Base-by-base conservation (phyloP, 2,797 vertebrate genomes). In the Pagetopsis macropterus region DNA sequence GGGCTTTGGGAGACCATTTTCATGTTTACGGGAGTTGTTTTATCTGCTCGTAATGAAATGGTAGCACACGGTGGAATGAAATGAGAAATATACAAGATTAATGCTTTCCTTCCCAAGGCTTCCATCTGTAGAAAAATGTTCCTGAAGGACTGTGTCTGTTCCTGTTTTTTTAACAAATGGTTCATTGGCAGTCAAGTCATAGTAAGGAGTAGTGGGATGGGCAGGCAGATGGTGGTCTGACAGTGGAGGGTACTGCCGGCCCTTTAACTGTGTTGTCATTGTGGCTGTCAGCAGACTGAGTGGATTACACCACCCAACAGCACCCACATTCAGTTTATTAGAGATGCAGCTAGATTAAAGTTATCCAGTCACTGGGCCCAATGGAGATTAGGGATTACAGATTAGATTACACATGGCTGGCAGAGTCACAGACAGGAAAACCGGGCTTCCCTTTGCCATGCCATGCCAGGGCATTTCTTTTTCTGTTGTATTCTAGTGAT, bases 361-460 rank as follows among this genome's bases (percentile, higher is more conserved):
- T 71, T 78, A 79, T 73, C 56, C 78, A 86, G 80, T 87, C 83
- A 84, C 68, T 63, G 78, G 84, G 87, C 86, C 85, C 78, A 79
- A 0, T 49, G 61, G 85, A 84, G 87, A 89, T 87, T 89, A 89
- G 49, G 88, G 81, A 90, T 91, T 90, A 87, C 15, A 33, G 60
- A 14, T 55, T 63, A 91, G 86, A 91, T 89, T 89, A 90, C 75
- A 78, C 49, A 31, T 49, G 70, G 66, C 31, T 73, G 68, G 61
- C 49, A 49, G 69, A 81, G 66, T 76, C 64, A 19, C 50, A 68
- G 76, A 70, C 69, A 16, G 58, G 81, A 65, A 56, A 64, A n/a
- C 43, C 27, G 63, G 46, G 48, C 46, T 63, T 48, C 57, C 81
- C 46, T 81, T 43, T 78, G 81, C 60, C 62, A 45, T 58, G 16